These are phyloP conservation scores for Protonemura montana DNA, from an alignment of 2,888 invertebrate species.

Conservation along the genomic window DNA sequence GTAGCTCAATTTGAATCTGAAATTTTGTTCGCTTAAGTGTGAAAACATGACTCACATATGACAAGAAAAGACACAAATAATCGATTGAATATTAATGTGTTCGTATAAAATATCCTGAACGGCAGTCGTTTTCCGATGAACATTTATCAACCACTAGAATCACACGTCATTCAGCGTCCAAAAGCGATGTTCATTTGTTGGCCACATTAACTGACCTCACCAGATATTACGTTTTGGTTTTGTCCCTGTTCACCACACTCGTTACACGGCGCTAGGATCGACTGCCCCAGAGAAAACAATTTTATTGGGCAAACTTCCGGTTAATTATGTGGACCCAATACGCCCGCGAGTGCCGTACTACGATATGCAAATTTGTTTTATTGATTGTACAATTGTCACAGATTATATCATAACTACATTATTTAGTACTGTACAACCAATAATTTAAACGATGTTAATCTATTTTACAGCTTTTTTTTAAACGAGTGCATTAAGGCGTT, in stretches of 20 bases:
- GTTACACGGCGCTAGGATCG: not conserved
- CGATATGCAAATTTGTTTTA: not conserved
- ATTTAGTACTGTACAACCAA: not conserved
- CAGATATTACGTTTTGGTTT: not conserved
- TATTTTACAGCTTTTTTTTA: not conserved
- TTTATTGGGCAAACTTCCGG: not conserved
- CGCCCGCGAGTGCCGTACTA: not conserved
- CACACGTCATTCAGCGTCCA: not conserved
- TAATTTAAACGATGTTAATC: not conserved
- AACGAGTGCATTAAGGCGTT: not conserved
- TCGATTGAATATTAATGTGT: too few relatives aligned
- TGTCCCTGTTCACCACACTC: not conserved
- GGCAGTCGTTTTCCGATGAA: too few relatives aligned
- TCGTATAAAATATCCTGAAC: too few relatives aligned
- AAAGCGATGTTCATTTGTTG: not conserved
- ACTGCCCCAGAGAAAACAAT: not conserved
- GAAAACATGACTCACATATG: not conserved
- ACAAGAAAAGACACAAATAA: not conserved
- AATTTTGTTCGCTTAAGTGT: not conserved
- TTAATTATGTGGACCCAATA: not conserved
- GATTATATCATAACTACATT: not conserved
- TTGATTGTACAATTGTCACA: slow-evolving; percentile 5
- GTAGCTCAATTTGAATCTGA: not conserved
- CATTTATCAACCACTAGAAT: too few relatives aligned
- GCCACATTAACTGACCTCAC: not conserved